Evolutionary conservation across 1,140 invertebrate species (phyloP).

Genomic region (Schlechtendalia chinensis): DNA sequence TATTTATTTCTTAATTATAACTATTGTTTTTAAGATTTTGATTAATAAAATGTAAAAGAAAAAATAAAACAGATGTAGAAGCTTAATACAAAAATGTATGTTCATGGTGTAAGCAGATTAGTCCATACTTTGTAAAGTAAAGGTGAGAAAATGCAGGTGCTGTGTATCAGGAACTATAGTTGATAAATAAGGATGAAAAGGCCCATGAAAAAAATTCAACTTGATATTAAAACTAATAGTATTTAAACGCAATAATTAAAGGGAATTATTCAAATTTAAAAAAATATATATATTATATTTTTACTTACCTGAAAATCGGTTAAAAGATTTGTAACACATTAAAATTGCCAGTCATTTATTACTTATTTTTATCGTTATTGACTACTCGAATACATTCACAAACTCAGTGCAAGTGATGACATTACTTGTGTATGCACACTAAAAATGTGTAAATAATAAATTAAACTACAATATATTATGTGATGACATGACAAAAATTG

Average conservation of each 20-base stretch:
- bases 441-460: background rate
- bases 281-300: background rate
- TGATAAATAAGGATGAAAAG: conserved; percentile 39
- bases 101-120: conserved; percentile 14
- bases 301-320: background rate
- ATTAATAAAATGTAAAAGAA: background rate
- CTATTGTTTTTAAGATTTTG: background rate
- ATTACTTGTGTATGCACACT: background rate
- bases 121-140: conserved; percentile 39
- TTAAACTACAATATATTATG: background rate
- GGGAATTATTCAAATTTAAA: background rate
- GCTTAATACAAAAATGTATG: conserved; percentile 4
- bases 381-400: background rate
- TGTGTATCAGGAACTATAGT: conserved; percentile 49
- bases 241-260: conserved; percentile 21
- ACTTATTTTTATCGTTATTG: background rate
- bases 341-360: background rate
- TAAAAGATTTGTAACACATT: background rate
- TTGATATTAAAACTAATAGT: conserved; percentile 32
- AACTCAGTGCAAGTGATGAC: conserved; percentile 23
- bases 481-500: background rate
- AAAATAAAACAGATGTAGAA: conserved; percentile 4
- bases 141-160: conserved; percentile 50
- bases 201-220: conserved; percentile 34
- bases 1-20: background rate